Evolutionary conservation across 1,140 invertebrate genomes (phyloP), one percentile per base, ranked within the genome.

Genomic region (Condylostylus longicornis): DNA sequence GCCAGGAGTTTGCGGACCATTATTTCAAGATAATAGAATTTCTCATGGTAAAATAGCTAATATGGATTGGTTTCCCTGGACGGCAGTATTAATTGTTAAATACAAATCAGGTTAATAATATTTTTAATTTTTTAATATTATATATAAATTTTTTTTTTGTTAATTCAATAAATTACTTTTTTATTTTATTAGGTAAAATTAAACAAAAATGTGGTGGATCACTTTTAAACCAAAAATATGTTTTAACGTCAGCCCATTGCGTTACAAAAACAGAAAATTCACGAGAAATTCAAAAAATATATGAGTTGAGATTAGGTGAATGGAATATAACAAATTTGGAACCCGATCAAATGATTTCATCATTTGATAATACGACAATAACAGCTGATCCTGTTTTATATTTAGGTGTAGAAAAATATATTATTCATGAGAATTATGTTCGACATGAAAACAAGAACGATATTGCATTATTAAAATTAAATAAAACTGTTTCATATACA

Each of bases 381-480:
- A 75, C 75, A 49, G 64, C 71, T 1, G 68, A 68, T 1, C 54
- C 62, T 1, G 65, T 70, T 0, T 34, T 77, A 8, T 71, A 79
- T 49, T 56, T 84, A 4, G 53, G 61, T 0, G 64, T 86, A 2
- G 72, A 72, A 27, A 61, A 74, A 37, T 55, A 67, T 20, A 75
- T 79, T n/a, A 62, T 69, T 0, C 82, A 88, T 51, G 71, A 77
- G 27, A 42, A 62, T 0, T 88, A 85, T 44, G 53, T 65, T 36
- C 69, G 78, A 0, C 41, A 44, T 1, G 65, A 70, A 4, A 50
- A 43, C 4, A 57, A 66, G 8, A 71, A 86, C 46, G 85, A 89
- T 46, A 80, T 89, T 29, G 83, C 81, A 0, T 52, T 88, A 1
- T 44, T 89, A 6, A 69, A 77, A 32, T 57, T 91, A 4, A 49